Evolutionary conservation across 2,888 invertebrate genomes (phyloP).

Genomic region (Charanyca ferruginea): DNA sequence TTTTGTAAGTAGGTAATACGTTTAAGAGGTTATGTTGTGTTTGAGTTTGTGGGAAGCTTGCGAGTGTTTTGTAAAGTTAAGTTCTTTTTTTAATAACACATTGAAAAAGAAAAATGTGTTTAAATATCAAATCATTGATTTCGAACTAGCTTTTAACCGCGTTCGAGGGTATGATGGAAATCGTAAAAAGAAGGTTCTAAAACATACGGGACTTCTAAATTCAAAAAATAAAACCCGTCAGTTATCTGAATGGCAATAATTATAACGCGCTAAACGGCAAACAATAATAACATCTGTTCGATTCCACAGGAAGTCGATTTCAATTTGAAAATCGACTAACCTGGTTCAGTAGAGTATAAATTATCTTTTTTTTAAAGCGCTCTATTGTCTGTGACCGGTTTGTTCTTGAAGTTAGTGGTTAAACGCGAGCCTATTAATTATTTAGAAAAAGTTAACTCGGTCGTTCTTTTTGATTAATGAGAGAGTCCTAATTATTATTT

Average conservation of each 20-base stretch:
- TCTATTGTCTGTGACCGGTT: conserved; percentile 38
- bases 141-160: too few relatives aligned
- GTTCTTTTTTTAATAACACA: conserved; percentile 1
- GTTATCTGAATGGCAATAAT: conserved; percentile 8
- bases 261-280: conserved; percentile 53
- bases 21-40: conserved; percentile 44
- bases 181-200: too few relatives aligned
- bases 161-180: too few relatives aligned
- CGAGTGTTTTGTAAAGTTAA: not conserved
- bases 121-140: too few relatives aligned
- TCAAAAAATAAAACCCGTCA: too few relatives aligned
- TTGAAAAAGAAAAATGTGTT: too few relatives aligned
- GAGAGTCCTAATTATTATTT: not conserved
- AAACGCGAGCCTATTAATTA: conserved; percentile 21
- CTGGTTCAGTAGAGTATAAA: conserved; percentile 39
- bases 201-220: too few relatives aligned
- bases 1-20: conserved; percentile 6
- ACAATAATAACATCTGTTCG: conserved; percentile 57
- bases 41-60: conserved; percentile 34
- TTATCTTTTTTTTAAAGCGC: conserved; percentile 23
- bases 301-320: conserved; percentile 46
- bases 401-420: not conserved
- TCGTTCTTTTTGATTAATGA: not conserved
- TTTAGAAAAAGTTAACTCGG: conserved; percentile 2
- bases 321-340: conserved; percentile 58